A percentile compares a stretch with the other conserved stretches of the same genome.
phyloP scores from a whole-genome alignment of 2,797 vertebrate species.

The Anolis apletophallus region DNA sequence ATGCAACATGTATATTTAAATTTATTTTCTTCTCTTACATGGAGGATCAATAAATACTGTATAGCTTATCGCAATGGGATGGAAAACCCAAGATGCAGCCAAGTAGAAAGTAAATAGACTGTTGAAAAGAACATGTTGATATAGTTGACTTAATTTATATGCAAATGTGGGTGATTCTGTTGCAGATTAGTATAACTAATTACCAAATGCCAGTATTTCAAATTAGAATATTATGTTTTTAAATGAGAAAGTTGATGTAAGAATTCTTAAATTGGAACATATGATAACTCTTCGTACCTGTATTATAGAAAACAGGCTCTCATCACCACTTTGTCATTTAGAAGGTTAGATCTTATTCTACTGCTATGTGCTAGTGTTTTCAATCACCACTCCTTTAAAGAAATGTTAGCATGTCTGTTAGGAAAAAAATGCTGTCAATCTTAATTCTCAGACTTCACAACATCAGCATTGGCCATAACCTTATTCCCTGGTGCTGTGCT shows the following conservation, averaged over 20 bases:
- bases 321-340: not conserved
- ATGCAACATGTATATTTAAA: not conserved
- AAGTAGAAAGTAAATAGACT: slow-evolving; percentile 51
- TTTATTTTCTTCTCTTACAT: slow-evolving; percentile 9
- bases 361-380: not conserved
- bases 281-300: not conserved
- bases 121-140: slow-evolving; percentile 33
- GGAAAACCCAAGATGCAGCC: slow-evolving; percentile 26
- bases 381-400: slow-evolving; percentile 12
- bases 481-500: too few relatives aligned
- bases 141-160: slow-evolving; percentile 55
- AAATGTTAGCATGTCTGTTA: slow-evolving; percentile 2
- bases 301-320: not conserved
- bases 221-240: slow-evolving; percentile 24
- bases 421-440: not conserved
- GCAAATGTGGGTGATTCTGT: slow-evolving; percentile 48
- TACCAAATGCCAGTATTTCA: not conserved
- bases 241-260: slow-evolving; percentile 16
- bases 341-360: slow-evolving; percentile 19
- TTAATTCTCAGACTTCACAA: not conserved
- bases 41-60: slow-evolving; percentile 9
- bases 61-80: not conserved
- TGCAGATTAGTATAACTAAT: slow-evolving; percentile 54
- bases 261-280: slow-evolving; percentile 25
- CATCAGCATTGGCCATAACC: too few relatives aligned